Base-by-base conservation (phyloP, 2,797 vertebrate genomes). In the Enoplosus armatus region DNA sequence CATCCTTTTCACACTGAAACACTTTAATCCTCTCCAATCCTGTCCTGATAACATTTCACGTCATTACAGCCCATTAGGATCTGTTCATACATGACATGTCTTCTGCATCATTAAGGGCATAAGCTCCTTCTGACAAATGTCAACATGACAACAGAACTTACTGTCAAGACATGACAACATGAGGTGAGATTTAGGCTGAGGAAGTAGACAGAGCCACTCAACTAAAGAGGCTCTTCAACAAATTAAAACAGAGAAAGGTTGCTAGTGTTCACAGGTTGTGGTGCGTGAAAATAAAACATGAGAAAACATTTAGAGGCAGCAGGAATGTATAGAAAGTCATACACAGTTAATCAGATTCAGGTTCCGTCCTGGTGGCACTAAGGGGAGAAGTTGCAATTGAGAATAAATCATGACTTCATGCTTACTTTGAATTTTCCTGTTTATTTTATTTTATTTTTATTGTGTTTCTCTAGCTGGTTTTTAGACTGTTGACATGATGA, bases 81-180 rank as follows among this genome's bases (percentile, higher is more conserved):
- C 56, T 81, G 83, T 80, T 80, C 48, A 74, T 41, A 89, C 82
- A 67, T 65, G 80, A 85, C 81, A 75, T 77, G 6, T 63, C 24
- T 20, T 47, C 74, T 59, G 45, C 26, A 48, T 15, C 55, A 43
- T 26, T 48, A 14, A 64, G 39, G 50, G 33, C 33, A 48, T 51
- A 9, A 68, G 70, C 39, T 8, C 18, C 51, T 48, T 56, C 63
- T 56, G 39, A 58, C n/a, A 54, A 35, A 77, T 26, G 68, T 69
- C 27, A 61, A 48, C 35, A 41, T 22, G 29, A 72, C 79, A 56
- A 72, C 29, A 4, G 64, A 51, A 6, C 45, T 75, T 53, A 79
- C 54, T 70, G 68, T 66, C 47, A 58, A 55, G 58, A 66, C 60
- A 53, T 22, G 41, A 65, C 37, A 37, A 60, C 53, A 55, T 6